Conservation (phyloP, 2,888 invertebrate genomes). For the Apomyelois bistriatella region DNA sequence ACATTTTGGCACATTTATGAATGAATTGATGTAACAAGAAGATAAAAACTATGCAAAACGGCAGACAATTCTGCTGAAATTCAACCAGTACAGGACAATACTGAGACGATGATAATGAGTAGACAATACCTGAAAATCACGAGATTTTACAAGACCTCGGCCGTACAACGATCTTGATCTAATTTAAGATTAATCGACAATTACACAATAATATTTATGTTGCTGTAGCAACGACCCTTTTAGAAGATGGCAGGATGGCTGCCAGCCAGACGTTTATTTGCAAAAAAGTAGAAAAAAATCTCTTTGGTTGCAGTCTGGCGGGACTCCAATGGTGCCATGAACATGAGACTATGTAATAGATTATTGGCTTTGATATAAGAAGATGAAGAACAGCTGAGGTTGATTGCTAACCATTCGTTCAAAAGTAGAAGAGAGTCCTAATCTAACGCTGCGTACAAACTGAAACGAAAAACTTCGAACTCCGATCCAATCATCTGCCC, state of each 20-base stretch:
- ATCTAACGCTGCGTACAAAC: too few relatives aligned
- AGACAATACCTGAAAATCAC: not conserved
- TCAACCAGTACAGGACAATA: too few relatives aligned
- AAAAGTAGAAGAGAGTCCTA: too few relatives aligned
- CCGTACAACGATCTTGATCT: not conserved
- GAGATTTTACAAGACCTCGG: not conserved
- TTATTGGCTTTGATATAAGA: not conserved
- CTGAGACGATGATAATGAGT: too few relatives aligned
- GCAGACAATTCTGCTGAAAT: too few relatives aligned
- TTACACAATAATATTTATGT: conserved; percentile 12
- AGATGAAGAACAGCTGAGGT: not conserved
- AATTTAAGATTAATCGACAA: conserved; percentile 6
- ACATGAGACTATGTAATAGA: not conserved
- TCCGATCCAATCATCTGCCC: too few relatives aligned
- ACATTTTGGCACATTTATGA: too few relatives aligned
- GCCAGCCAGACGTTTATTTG: conserved; percentile 47
- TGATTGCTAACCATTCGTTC: too few relatives aligned
- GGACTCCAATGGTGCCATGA: not conserved
- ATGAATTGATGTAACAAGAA: too few relatives aligned
- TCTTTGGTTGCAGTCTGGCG: conserved; percentile 5
- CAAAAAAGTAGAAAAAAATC: conserved; percentile 30
- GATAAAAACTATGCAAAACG: too few relatives aligned
- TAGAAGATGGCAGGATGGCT: conserved; percentile 47
- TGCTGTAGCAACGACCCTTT: conserved; percentile 45
- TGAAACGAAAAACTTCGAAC: too few relatives aligned